Base-by-base conservation (phyloP, 1,140 invertebrate genomes). In the Euschistus heros region DNA sequence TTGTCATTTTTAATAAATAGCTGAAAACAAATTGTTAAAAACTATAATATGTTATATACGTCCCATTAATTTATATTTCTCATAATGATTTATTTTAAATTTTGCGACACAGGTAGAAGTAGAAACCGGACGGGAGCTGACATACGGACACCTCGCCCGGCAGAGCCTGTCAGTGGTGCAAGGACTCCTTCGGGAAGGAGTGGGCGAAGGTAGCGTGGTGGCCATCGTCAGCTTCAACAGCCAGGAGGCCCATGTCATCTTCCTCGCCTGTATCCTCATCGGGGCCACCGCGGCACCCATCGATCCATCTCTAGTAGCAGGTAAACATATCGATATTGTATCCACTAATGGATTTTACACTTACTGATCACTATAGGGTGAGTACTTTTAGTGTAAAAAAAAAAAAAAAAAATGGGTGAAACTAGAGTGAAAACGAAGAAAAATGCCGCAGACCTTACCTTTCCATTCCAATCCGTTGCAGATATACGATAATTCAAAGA, bases 111-210 rank as follows among this genome's bases (percentile, higher is more conserved):
- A 68, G 67, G 47, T 68, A 8, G 67, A 68, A 44, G 67, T 68
- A 10, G 67, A 68, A 60, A 68, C 67, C 0, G 63, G 67, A 14
- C 44, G 67, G 33, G 67, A 68, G 46, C 67, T 68, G 46, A 68
- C 63, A 2, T 68, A 57, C 64, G 60, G 63, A 7, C 67, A 68
- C 33, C 37, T 68, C n/a, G 47, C 64, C 15, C 65, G 54, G 33
- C 57, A 61, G 50, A 61, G 54, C 37, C 57, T 68, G 24, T 68
- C 67, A 6, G 64, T 68, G 17, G 63, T 68, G 14, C 67, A 68
- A 50, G 67, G 67, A 7, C 44, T 68, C 6, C 52, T 52, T 10
- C n/a, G 30, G 22, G 55, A 65, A 20, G 67, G 67, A 4, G 59
- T 65, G 1, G 30, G 47, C 2, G 63, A 65, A 24, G 60, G 37